Conservation (phyloP, 1,140 invertebrate species). For the Aphelenchoides avenae region DNA sequence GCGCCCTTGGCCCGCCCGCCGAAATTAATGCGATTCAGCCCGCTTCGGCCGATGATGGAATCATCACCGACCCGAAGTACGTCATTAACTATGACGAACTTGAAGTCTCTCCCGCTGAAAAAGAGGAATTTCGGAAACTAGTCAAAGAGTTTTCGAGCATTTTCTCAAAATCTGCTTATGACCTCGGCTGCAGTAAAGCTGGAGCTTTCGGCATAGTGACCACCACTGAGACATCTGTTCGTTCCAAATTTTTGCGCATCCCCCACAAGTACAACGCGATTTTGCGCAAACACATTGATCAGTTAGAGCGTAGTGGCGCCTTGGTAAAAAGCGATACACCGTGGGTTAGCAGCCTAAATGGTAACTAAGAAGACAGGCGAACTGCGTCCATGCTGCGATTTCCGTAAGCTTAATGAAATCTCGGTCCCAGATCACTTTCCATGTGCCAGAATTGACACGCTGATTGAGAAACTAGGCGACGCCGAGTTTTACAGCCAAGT, state of each 20-base stretch:
- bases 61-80: too few relatives aligned
- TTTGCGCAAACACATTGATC: background rate
- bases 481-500: background rate
- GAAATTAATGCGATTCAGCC: too few relatives aligned
- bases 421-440: slow-evolving; percentile 63
- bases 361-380: slow-evolving; percentile 9
- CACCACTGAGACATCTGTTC: slow-evolving; percentile 1
- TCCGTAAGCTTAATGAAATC: slow-evolving; percentile 60
- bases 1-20: too few relatives aligned
- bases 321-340: slow-evolving; percentile 6
- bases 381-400: too few relatives aligned
- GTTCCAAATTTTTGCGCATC: background rate
- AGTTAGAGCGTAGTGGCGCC: background rate
- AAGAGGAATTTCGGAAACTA: too few relatives aligned
- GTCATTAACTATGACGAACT: too few relatives aligned
- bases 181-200: background rate
- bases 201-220: slow-evolving; percentile 1
- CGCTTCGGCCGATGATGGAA: too few relatives aligned
- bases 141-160: slow-evolving; percentile 1
- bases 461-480: slow-evolving; percentile 6
- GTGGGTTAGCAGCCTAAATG: slow-evolving; percentile 4
- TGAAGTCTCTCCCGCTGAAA: too few relatives aligned
- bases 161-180: slow-evolving; percentile 10
- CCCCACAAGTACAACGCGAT: background rate
- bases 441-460: slow-evolving; percentile 63